Base-by-base conservation (phyloP, 2,797 vertebrate genomes). In the Micrastur ruficollis region DNA sequence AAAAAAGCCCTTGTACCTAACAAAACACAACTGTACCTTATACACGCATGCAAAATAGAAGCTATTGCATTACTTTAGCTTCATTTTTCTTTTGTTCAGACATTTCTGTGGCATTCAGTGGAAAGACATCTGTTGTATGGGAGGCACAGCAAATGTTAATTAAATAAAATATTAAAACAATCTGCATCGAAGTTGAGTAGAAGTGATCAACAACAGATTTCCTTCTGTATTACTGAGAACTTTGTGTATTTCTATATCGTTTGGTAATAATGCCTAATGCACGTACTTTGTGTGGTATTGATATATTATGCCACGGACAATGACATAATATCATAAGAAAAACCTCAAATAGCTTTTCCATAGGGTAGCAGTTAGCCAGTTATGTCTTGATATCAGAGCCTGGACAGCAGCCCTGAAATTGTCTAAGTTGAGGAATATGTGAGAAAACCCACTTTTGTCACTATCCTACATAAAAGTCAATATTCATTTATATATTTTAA, bases 311-410 rank as follows among this genome's bases (percentile, higher is more conserved):
- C 88, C 70, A 26, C 9, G 49, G 71, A 18, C 73, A 76, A 58
- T 95, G 96, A 97, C 94, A 93, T 95, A 87, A 93, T 14, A 63
- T 68, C 49, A 2, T 0, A 76, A 90, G 87, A 70, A 95, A 97
- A 97, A 82, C 91, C 93, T 97, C 95, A 95, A 96, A 95, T 20
- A 75, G 42, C 91, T 65, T 96, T 97, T 97, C 96, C 97, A 97
- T 92, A 90, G 91, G 46, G 53, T 61, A 18, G 84, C 66, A 92
- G 58, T 78, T 74, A 93, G 58, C 74, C 80, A 59, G 91, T 90
- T 81, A 20, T 84, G 42, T 73, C 89, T 82, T 86, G 95, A 90
- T 73, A 96, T 90, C 81, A 84, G 63, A 81, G 75, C 27, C 93
- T 95, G 96, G 97, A 94, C 32, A 82, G 36, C 65, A 91, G 94